These are phyloP conservation scores for Numenius arquata DNA, from an alignment of 2,113 vertebrate genomes.

Conservation along the genomic window DNA sequence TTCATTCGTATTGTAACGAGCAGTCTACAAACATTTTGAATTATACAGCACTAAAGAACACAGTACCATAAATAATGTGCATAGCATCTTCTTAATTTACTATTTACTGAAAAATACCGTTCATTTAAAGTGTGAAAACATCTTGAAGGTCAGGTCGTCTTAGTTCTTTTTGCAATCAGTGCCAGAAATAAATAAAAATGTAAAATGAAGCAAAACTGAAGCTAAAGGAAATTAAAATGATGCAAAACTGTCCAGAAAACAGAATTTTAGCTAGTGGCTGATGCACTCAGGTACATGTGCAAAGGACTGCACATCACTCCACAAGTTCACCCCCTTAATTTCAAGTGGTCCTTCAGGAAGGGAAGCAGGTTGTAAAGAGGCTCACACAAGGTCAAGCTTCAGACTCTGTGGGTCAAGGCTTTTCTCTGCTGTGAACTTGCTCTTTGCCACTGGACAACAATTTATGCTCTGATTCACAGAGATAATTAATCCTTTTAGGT, in stretches of 20 bases:
- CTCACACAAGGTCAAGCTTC: not conserved
- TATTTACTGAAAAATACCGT: not conserved
- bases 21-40: constrained; percentile 28
- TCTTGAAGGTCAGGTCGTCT: not conserved
- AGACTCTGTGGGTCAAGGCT: not conserved
- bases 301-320: not conserved
- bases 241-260: not conserved
- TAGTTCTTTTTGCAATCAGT: not conserved
- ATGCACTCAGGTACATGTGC: too few species aligned
- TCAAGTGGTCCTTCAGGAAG: not conserved
- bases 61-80: not conserved
- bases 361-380: not conserved
- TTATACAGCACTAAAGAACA: constrained; percentile 6
- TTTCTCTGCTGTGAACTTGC: not conserved
- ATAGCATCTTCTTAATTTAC: not conserved
- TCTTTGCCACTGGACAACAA: not conserved
- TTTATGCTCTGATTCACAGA: not conserved
- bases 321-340: not conserved
- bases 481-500: not conserved
- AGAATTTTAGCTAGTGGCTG: not conserved
- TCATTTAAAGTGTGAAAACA: not conserved
- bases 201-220: not conserved
- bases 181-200: not conserved
- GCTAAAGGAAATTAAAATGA: not conserved
- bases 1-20: not conserved